Evolutionary conservation across 2,113 vertebrate genomes (phyloP), one percentile per base, ranked within the genome.

Genomic region (Procavia capensis): DNA sequence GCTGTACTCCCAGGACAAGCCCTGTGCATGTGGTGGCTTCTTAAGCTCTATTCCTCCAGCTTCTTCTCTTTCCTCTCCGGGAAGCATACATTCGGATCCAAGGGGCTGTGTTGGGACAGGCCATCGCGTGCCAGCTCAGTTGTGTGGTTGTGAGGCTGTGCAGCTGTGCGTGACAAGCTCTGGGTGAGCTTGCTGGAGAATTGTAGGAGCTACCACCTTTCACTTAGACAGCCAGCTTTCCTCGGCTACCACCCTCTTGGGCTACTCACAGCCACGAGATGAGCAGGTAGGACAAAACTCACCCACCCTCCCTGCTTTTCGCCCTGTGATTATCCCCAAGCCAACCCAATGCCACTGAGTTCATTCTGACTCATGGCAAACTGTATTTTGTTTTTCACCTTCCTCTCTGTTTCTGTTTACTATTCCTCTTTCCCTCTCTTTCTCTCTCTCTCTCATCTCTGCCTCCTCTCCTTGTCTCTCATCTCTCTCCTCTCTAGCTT

Each of bases 141-240:
- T 81, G 54, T 95, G 90, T 10, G 50, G 50, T 16, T 54, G 50
- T 54, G 50, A 3, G 11, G 50, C 50, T 54, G 50, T 50, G 47
- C 47, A 50, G 47, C 11, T 54, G 50, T 54, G 7, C 17, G 10
- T 96, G 95, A 94, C 94, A 47, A 68, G 91, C 43, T 45, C 24
- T 61, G 82, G 90, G 59, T 0, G 0, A 85, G 78, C 54, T 25
- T 16, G 59, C 63, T 85, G 39, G 34, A 61, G 36, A 34, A 24
- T 25, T 31, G 34, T 27, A 19, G 57, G 61, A 63, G n/a, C n/a
- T n/a, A 25, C 43, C 13, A 13, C 61, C 54, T 88, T 34, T 74
- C 9, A 0, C 22, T 1, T 3, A 25, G 9, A 47, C 29, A 43
- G 24, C 57, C 57, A 74, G 22, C 9, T 72, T 74, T 57, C 41